Evolutionary conservation across 2,888 invertebrate species (phyloP).

Genomic region (Yponomeuta sedellus): DNA sequence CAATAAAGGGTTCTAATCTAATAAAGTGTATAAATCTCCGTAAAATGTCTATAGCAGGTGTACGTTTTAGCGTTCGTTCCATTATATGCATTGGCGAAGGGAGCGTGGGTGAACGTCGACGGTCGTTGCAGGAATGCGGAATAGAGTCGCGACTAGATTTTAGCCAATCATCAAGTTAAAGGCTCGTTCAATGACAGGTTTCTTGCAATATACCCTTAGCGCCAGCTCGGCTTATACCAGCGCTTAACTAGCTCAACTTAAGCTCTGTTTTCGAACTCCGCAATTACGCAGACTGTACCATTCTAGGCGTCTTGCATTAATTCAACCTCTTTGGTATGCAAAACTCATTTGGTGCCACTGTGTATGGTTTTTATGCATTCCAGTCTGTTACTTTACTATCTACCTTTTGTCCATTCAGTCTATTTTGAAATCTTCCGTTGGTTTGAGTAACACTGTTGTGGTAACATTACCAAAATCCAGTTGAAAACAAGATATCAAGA

Average conservation of each 20-base stretch:
- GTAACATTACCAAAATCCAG: no score
- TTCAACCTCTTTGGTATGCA: not conserved
- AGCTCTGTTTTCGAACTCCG: not conserved
- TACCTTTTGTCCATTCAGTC: no score
- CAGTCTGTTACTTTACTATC: not conserved
- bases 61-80: not conserved
- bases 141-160: conserved; percentile 33
- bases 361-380: not conserved
- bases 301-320: not conserved
- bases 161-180: conserved; percentile 42
- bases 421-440: no score
- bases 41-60: not conserved
- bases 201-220: conserved; percentile 7
- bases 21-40: not conserved
- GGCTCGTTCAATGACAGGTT: conserved; percentile 34
- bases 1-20: no score
- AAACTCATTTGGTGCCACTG: not conserved
- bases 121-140: conserved; percentile 50
- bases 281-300: not conserved
- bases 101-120: conserved; percentile 28
- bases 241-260: not conserved
- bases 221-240: not conserved
- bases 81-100: conserved; percentile 21
- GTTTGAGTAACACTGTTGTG: no score
- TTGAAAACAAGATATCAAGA: no score